Evolutionary conservation across 2,888 invertebrate genomes (phyloP), one percentile per base, ranked within the genome.

Genomic region (Drosophila peninsularis): DNA sequence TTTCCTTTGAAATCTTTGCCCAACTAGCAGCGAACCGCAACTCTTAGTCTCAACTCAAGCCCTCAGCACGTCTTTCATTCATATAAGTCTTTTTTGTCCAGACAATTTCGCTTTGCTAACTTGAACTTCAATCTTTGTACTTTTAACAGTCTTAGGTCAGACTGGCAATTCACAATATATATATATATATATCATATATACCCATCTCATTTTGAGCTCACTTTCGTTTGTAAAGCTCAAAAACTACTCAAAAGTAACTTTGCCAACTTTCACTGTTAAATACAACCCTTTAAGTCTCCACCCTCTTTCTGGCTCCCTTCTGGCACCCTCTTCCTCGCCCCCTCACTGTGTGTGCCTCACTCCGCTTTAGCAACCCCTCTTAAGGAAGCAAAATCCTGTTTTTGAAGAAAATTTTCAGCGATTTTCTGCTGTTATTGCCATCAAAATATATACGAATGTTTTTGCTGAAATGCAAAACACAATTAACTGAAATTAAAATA

Each of bases 401-500:
- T 17, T 44, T 11, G 14, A 7, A 5, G 39, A 39, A 70, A 60
- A 83, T 78, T 87, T 89, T 87, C 78, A 75, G 55, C 62, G 89
- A 75, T 89, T 89, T 85, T 85, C 78, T 57, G 57, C 54, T 64
- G 74, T 85, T 88, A 84, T 85, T 85, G 75, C 69, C 86, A 85
- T 86, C 85, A 88, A 88, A 85, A 85, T 84, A 67, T 75, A 75
- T 47, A 47, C 67, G 49, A 88, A 82, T 82, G 86, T 82, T 88
- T 89, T 87, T 85, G 62, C 78, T 74, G 69, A 72, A 79, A 82
- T 75, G 78, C 68, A 74, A 82, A 81, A 73, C 83, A 86, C 88
- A 86, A 86, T 89, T 86, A 89, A 86, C 85, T 88, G 76, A 86
- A 89, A 88, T 86, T 89, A 85, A 89, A 88, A 86, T 72, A 78